phyloP scores from a whole-genome alignment of 2,113 vertebrate genomes.

The Cercocebus atys region DNA sequence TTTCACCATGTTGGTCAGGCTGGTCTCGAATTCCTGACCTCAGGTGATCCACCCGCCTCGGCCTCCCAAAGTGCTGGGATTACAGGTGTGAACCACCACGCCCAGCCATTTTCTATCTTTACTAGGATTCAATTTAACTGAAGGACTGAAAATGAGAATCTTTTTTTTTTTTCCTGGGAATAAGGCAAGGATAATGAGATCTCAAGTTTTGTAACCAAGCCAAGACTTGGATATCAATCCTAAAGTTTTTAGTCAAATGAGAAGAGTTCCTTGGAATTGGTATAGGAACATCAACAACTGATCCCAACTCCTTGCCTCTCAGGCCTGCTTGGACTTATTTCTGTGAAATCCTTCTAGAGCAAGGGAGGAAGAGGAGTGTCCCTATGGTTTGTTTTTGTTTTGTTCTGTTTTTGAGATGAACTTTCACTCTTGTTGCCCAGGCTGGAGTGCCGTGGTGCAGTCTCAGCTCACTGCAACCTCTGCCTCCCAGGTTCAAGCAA shows the following conservation, averaged over 20 bases:
- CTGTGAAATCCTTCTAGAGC: neutral
- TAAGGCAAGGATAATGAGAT: neutral
- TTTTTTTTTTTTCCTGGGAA: conserved; percentile 55
- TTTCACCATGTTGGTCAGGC: too few species aligned
- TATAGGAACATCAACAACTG: neutral
- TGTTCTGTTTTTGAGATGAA: too few species aligned
- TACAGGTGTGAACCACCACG: too few species aligned
- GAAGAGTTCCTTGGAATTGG: neutral
- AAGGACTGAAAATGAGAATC: neutral
- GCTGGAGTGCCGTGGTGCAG: too few species aligned
- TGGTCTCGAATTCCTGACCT: too few species aligned
- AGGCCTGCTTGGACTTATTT: neutral
- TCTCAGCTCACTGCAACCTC: too few species aligned
- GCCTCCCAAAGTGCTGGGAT: too few species aligned
- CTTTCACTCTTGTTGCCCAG: too few species aligned
- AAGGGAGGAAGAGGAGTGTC: neutral
- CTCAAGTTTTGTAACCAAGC: neutral
- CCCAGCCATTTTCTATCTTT: neutral
- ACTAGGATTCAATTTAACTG: neutral
- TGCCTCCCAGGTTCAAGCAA: too few species aligned
- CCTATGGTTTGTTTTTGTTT: too few species aligned
- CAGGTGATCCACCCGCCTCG: too few species aligned
- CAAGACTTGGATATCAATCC: neutral
- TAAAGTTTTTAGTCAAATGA: neutral
- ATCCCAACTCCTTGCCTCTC: neutral